Evolutionary conservation across 2,888 invertebrate genomes (phyloP), one percentile per base, ranked within the genome.

Genomic region (Xanthorhoe designata): DNA sequence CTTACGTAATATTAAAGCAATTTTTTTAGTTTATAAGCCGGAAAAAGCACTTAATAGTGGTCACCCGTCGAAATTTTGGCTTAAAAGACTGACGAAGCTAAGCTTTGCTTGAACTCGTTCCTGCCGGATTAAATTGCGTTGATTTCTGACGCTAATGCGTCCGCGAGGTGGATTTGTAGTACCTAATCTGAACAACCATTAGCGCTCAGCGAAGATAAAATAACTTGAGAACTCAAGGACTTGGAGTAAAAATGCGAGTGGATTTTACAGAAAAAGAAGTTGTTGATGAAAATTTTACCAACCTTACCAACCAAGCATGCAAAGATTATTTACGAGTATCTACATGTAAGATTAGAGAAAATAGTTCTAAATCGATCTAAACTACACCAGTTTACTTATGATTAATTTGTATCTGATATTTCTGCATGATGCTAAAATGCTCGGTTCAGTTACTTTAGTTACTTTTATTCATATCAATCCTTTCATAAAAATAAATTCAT

Each of bases 151-250:
- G 13, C 38, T 42, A 42, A 42, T 42, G 38, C 38, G 38, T 42
- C 38, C 38, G 13, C 38, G 13, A 42, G 9, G 38, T 42, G 38
- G 38, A 42, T 42, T 42, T 42, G 38, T 42, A 13, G 38, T 42
- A 42, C 38, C 38, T 42, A 42, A 42, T 42, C 38, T 42, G 38
- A 42, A 42, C 38, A 42, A 13, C 38, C 38, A 42, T 42, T 42
- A 42, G 38, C 38, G 38, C 3, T 13, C 38, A 42, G 38, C 38
- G 13, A 42, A 42, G 38, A 42, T 42, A 42, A 42, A 42, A 42
- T 42, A 42, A 42, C 38, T 42, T 42, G 13, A 42, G 13, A 38
- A 4, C 17, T 54, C 49, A 50, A 50, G 49, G 49, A 50, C 38
- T 42, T 13, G 38, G 38, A 42, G 10, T 42, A 10, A 38, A 35